Percentiles rank a stretch among this genome's conserved stretches.
These are phyloP conservation scores for Drosophila lowei DNA, from an alignment of 1,140 invertebrate species.

Conservation along the genomic window DNA sequence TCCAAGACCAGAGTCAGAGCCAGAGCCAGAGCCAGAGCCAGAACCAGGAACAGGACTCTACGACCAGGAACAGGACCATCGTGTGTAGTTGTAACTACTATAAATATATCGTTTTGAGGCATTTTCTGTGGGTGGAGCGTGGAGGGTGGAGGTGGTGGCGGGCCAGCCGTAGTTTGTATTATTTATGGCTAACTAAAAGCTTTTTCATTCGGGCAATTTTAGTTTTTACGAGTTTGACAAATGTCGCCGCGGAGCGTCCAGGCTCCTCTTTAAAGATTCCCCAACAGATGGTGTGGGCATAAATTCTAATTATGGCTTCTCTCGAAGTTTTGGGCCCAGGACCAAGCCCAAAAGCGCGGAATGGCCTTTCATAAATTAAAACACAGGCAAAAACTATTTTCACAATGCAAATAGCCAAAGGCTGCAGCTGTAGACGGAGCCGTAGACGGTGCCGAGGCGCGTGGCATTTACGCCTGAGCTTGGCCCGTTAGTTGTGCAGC, in stretches of 20 bases:
- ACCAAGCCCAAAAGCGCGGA: slow-evolving; percentile 3
- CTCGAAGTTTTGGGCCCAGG: slow-evolving; percentile 28
- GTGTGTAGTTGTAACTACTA: slow-evolving; percentile 45
- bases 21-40: slow-evolving; percentile 12
- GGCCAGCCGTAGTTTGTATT: slow-evolving; percentile 70
- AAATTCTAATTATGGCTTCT: slow-evolving; percentile 69
- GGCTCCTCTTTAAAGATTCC: slow-evolving; percentile 31
- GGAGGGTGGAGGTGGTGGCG: slow-evolving; percentile 1
- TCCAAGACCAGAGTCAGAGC: not conserved
- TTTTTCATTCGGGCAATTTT: slow-evolving; percentile 73
- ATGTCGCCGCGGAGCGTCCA: slow-evolving; percentile 29
- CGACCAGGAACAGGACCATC: not conserved
- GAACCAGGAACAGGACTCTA: slow-evolving; percentile 6
- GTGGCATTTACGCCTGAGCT: slow-evolving; percentile 38
- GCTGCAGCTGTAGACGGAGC: slow-evolving; percentile 21
- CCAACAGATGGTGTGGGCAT: slow-evolving; percentile 53
- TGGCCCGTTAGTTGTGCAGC: slow-evolving; percentile 50
- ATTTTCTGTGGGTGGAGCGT: slow-evolving; percentile 17
- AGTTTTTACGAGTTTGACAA: slow-evolving; percentile 71
- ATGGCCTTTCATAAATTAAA: slow-evolving; percentile 63
- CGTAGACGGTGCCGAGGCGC: slow-evolving; percentile 19
- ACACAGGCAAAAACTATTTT: slow-evolving; percentile 47
- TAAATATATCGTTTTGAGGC: slow-evolving; percentile 69
- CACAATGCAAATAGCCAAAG: not conserved
- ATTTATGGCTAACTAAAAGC: slow-evolving; percentile 77